Percentiles rank a stretch among this genome's conserved stretches.
phyloP scores from a whole-genome alignment of 2,113 vertebrate genomes.

The Pterocles gutturalis region DNA sequence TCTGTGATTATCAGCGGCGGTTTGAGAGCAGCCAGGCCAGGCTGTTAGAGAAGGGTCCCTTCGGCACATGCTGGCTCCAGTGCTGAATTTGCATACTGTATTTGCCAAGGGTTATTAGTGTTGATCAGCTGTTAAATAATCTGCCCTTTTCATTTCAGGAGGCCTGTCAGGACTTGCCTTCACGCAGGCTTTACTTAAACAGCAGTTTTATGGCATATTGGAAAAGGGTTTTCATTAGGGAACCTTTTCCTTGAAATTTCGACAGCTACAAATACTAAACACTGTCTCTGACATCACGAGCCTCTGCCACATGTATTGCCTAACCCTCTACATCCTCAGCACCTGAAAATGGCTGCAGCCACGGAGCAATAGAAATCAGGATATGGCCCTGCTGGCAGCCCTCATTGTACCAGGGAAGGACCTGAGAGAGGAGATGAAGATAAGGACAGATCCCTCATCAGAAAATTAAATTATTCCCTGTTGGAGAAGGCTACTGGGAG shows the following conservation, averaged over 20 bases:
- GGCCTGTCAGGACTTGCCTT: slow-evolving; percentile 60
- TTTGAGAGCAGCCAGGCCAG: slow-evolving; percentile 12
- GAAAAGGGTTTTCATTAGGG: slow-evolving; percentile 38
- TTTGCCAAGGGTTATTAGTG: slow-evolving; percentile 72
- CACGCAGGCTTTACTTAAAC: not conserved
- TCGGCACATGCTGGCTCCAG: not conserved
- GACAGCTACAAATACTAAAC: slow-evolving; percentile 48
- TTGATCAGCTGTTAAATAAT: slow-evolving; percentile 73
- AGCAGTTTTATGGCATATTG: not conserved
- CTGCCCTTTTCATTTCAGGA: slow-evolving; percentile 69
- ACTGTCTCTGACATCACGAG: not conserved
- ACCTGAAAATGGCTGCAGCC: not conserved
- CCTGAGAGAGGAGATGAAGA: not conserved
- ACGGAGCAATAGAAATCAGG: not conserved
- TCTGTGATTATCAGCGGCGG: not conserved
- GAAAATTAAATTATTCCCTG: not conserved
- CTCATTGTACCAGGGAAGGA: not conserved
- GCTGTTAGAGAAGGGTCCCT: not conserved
- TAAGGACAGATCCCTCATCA: not conserved
- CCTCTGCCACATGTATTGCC: not conserved
- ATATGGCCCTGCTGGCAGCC: not conserved
- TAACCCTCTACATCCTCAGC: not conserved
- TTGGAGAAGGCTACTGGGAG: not conserved
- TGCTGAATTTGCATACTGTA: slow-evolving; percentile 37
- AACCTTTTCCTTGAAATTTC: slow-evolving; percentile 39